These are phyloP conservation scores for Sylvietta virens DNA, from an alignment of 2,113 vertebrate genomes.

Conservation along the genomic window DNA sequence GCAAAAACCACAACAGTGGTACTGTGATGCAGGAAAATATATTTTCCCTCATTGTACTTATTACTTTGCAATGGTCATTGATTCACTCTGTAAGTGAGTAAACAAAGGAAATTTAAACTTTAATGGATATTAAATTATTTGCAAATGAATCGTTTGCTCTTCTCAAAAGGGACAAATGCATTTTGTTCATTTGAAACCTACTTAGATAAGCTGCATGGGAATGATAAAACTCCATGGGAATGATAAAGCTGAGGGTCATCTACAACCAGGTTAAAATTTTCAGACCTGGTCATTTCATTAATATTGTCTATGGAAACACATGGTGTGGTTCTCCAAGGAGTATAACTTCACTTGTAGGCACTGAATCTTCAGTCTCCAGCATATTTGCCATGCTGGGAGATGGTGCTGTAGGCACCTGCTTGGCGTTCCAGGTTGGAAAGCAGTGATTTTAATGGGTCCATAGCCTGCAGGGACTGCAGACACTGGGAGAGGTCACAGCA, in stretches of 20 bases:
- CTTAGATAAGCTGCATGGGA: constrained; percentile 47
- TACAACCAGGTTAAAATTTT: constrained; percentile 40
- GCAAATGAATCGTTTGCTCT: constrained; percentile 65
- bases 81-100: constrained; percentile 45
- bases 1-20: constrained; percentile 42
- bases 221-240: constrained; percentile 28
- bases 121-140: constrained; percentile 70
- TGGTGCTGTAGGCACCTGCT: neutral
- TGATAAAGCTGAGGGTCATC: constrained; percentile 29
- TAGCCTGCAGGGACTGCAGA: neutral
- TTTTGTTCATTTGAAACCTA: constrained; percentile 38
- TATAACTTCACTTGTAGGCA: neutral
- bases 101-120: constrained; percentile 68
- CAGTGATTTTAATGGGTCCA: neutral
- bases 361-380: neutral
- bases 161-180: constrained; percentile 34
- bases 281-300: neutral
- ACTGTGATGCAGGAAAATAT: neutral
- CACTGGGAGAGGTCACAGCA: neutral
- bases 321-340: neutral
- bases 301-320: neutral
- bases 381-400: neutral
- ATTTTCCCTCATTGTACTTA: constrained; percentile 47
- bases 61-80: constrained; percentile 61
- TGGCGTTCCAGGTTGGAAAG: neutral